A percentile compares a stretch with the other conserved stretches of the same genome.
Evolutionary conservation across 2,888 invertebrate genomes (phyloP).

Genomic region (Magallana nippona): DNA sequence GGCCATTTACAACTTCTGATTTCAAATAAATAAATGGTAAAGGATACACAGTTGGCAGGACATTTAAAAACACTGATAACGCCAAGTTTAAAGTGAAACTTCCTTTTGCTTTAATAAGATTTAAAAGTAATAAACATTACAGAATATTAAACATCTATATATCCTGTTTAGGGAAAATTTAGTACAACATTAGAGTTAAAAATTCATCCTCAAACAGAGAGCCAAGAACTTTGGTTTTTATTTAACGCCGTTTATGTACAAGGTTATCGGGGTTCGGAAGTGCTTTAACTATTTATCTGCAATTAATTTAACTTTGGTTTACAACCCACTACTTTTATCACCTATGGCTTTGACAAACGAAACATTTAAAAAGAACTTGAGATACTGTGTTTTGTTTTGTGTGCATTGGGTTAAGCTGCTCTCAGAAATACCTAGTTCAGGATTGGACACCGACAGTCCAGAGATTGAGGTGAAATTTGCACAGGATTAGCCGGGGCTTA

Average conservation of each 20-base stretch:
- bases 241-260: not conserved
- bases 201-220: not conserved
- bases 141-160: constrained; percentile 14
- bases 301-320: constrained; percentile 2
- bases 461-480: constrained; percentile 10
- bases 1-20: not conserved
- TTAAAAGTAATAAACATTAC: constrained; percentile 26
- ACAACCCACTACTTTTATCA: not conserved
- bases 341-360: not conserved
- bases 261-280: constrained; percentile 9
- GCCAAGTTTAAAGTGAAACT: not conserved
- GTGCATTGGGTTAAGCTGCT: constrained; percentile 18
- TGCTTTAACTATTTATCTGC: constrained; percentile 4
- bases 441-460: not conserved
- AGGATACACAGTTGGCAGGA: not conserved
- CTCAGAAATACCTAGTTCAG: not conserved
- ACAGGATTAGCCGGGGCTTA: constrained; percentile 2
- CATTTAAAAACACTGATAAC: constrained; percentile 11
- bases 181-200: constrained; percentile 5
- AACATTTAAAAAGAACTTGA: not conserved
- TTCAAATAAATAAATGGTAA: not conserved
- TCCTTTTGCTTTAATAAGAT: constrained; percentile 19
- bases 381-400: not conserved
- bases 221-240: constrained; percentile 32
- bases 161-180: constrained; percentile 22